A percentile compares a stretch with the other conserved stretches of the same genome.
Conservation (phyloP, 2,797 vertebrate species). For the Halcyon leucocephala region DNA sequence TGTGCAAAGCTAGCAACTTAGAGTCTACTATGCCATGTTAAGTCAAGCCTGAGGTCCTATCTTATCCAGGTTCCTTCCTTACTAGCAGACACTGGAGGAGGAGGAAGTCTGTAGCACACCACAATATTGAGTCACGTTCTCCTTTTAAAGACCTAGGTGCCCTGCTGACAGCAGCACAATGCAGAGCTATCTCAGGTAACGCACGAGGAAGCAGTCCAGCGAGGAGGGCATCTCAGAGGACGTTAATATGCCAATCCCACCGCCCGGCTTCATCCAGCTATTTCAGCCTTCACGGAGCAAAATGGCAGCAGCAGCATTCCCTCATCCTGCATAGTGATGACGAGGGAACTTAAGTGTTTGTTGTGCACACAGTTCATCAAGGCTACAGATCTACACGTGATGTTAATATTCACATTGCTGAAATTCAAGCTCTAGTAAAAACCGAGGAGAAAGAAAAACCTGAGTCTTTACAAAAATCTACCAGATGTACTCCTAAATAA, state of each 20-base stretch:
- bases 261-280: rapidly evolving
- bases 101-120: neutral
- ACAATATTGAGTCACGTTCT: neutral
- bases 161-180: neutral
- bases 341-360: neutral
- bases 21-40: rapidly evolving
- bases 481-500: neutral
- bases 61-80: neutral
- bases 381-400: neutral
- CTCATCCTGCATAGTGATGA: neutral
- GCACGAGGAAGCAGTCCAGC: neutral
- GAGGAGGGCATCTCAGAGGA: rapidly evolving
- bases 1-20: rapidly evolving
- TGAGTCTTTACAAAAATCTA: neutral
- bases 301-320: neutral
- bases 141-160: neutral
- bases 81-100: neutral
- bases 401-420: neutral
- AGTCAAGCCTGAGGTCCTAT: neutral
- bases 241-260: neutral
- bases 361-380: neutral
- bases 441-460: neutral
- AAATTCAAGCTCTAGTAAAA: neutral
- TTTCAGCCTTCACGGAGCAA: neutral
- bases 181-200: neutral